Evolutionary conservation across 2,797 vertebrate genomes (phyloP).

Genomic region (Crocodylus rhombifer): DNA sequence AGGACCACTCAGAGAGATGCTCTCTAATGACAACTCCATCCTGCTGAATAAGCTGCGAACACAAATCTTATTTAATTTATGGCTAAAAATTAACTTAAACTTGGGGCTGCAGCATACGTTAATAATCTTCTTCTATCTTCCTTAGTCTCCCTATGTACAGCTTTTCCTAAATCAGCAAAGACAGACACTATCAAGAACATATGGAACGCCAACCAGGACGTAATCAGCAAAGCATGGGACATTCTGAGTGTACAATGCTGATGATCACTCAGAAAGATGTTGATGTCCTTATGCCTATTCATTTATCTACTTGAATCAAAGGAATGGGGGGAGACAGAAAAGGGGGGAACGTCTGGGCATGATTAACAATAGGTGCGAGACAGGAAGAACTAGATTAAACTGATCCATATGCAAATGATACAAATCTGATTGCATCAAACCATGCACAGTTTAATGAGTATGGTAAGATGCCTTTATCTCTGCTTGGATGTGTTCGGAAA

Average conservation of each 20-base stretch:
- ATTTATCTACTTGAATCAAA: slow-evolving; percentile 83
- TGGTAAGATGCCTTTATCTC: slow-evolving; percentile 82
- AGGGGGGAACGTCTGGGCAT: slow-evolving; percentile 61
- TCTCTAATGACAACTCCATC: neutral
- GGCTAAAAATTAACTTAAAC: slow-evolving; percentile 38
- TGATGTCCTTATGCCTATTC: slow-evolving; percentile 79
- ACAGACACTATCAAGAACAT: slow-evolving; percentile 65
- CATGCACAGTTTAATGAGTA: slow-evolving; percentile 82
- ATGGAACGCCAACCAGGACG: slow-evolving; percentile 63
- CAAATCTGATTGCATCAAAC: slow-evolving; percentile 84
- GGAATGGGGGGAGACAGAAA: slow-evolving; percentile 60
- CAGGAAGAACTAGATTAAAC: slow-evolving; percentile 84
- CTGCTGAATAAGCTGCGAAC: slow-evolving; percentile 16
- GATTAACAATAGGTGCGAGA: slow-evolving; percentile 85
- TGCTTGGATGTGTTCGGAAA: slow-evolving; percentile 80
- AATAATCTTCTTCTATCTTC: slow-evolving; percentile 53
- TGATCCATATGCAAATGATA: slow-evolving; percentile 85
- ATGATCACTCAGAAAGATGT: slow-evolving; percentile 80
- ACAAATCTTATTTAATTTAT: slow-evolving; percentile 51
- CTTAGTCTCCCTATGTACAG: neutral
- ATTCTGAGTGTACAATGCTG: slow-evolving; percentile 54
- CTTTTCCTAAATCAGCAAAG: slow-evolving; percentile 67
- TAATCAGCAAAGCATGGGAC: slow-evolving; percentile 69
- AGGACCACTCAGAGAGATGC: neutral
- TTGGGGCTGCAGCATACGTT: neutral